phyloP scores from a whole-genome alignment of 2,888 invertebrate genomes.

The Lasioglossum calceatum region DNA sequence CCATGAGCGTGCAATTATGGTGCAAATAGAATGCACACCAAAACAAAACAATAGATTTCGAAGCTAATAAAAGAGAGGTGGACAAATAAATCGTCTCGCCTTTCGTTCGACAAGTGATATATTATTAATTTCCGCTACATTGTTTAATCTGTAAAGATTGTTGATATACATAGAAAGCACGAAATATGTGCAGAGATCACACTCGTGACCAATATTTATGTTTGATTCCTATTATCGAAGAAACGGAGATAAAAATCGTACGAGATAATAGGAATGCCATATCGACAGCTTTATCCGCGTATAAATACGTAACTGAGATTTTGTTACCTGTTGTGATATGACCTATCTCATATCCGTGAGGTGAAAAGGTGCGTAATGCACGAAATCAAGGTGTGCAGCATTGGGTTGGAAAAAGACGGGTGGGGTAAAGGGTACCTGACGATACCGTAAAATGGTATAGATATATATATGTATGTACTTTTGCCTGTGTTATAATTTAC shows the following conservation, averaged over 20 bases:
- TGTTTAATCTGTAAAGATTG: conserved; percentile 15
- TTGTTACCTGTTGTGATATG: conserved; percentile 74
- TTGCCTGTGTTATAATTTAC: conserved; percentile 37
- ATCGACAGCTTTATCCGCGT: conserved; percentile 14
- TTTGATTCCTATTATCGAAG: conserved; percentile 14
- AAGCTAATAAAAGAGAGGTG: not conserved
- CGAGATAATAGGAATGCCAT: conserved; percentile 7
- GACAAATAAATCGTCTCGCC: not conserved
- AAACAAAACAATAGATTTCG: conserved; percentile 15
- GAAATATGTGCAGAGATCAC: conserved; percentile 15
- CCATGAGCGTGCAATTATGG: conserved; percentile 22
- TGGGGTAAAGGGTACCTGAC: conserved; percentile 46
- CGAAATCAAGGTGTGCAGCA: conserved; percentile 68
- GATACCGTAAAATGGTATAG: conserved; percentile 39
- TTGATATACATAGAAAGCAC: not conserved
- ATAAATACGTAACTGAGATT: conserved; percentile 24
- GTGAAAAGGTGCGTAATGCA: conserved; percentile 70
- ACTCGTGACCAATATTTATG: conserved; percentile 25
- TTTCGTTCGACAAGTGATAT: not conserved
- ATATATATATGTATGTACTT: conserved; percentile 2
- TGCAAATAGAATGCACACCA: conserved; percentile 15
- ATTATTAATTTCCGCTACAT: not conserved
- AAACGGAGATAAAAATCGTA: not conserved
- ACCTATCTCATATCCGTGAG: conserved; percentile 75
- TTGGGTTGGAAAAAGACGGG: conserved; percentile 43